Evolutionary conservation across 2,888 invertebrate genomes (phyloP).

Genomic region (Tiphia femorata): DNA sequence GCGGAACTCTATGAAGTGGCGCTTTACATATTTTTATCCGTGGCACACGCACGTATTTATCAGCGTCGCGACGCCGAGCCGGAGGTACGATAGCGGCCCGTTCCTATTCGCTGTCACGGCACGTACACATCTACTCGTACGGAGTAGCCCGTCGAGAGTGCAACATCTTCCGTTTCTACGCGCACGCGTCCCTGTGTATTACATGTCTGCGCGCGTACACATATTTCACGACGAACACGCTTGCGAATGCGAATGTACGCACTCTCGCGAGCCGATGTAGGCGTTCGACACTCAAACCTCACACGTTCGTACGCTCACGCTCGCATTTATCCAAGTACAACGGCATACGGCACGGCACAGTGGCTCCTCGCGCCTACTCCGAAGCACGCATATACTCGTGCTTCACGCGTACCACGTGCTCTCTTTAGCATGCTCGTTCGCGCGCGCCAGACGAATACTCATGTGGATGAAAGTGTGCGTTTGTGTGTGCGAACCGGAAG

Average conservation of each 20-base stretch:
- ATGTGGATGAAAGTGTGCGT: too few relatives aligned
- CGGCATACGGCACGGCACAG: too few relatives aligned
- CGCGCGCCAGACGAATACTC: background rate
- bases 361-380: too few relatives aligned
- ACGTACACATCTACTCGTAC: constrained; percentile 2
- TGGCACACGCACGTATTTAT: constrained; percentile 35
- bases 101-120: constrained; percentile 28
- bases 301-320: too few relatives aligned
- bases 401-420: too few relatives aligned
- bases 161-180: too few relatives aligned
- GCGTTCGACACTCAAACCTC: too few relatives aligned
- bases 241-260: background rate
- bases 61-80: constrained; percentile 21
- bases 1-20: constrained; percentile 29
- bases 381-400: too few relatives aligned
- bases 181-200: too few relatives aligned
- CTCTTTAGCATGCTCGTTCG: background rate
- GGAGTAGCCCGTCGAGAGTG: too few relatives aligned
- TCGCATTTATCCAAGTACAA: too few relatives aligned
- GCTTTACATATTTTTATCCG: constrained; percentile 27
- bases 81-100: constrained; percentile 29
- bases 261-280: too few relatives aligned
- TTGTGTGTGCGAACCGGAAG: constrained; percentile 29
- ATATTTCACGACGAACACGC: background rate
- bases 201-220: background rate